Percentiles rank a stretch among this genome's conserved stretches.
Evolutionary conservation across 2,797 vertebrate genomes (phyloP).

Genomic region (Passerculus sandwichensis): DNA sequence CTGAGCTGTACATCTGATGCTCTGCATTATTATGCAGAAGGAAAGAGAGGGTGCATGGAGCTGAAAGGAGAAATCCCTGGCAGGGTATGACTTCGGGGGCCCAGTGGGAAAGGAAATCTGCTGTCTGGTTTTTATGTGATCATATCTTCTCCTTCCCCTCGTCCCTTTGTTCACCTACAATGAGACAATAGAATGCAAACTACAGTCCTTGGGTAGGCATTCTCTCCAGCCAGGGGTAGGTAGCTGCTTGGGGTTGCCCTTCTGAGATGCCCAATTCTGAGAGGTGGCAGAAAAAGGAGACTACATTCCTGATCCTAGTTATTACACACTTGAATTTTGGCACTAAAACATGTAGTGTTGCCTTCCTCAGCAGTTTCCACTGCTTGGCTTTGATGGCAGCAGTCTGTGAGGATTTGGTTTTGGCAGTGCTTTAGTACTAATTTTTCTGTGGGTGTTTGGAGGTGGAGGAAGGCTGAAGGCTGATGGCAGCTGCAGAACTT

Average conservation of each 20-base stretch:
- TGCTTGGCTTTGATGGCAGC: background rate
- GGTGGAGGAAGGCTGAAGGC: background rate
- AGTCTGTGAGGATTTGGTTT: background rate
- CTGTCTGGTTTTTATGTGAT: background rate
- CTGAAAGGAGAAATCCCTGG: background rate
- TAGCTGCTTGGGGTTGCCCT: background rate
- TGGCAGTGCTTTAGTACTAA: background rate
- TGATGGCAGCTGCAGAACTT: background rate
- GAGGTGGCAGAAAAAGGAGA: background rate
- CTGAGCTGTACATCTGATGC: background rate
- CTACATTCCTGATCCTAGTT: background rate
- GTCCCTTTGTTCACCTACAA: rapidly evolving
- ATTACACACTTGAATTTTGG: background rate
- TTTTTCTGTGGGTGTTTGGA: background rate
- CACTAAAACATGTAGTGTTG: rapidly evolving
- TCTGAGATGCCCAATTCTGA: background rate
- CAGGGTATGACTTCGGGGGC: background rate
- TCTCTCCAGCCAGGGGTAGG: rapidly evolving
- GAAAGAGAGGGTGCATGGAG: background rate
- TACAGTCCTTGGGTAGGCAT: background rate
- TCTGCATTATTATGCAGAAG: background rate
- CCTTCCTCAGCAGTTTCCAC: background rate
- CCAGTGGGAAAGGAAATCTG: background rate
- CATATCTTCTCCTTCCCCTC: rapidly evolving
- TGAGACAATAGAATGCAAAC: background rate